These are phyloP conservation scores for Chironomus striatipennis DNA, from an alignment of 1,140 invertebrate genomes.

Conservation along the genomic window DNA sequence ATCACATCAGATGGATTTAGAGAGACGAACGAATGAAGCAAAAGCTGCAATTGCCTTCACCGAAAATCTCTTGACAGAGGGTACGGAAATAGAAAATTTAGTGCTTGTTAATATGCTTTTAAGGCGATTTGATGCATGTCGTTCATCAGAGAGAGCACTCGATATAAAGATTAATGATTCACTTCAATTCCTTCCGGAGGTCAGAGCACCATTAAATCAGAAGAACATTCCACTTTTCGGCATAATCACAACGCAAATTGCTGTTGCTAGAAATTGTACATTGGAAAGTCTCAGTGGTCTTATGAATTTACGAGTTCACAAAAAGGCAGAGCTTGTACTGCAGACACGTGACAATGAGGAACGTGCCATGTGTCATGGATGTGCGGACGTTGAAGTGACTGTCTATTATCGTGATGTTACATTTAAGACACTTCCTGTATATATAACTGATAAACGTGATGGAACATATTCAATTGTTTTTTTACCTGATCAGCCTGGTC, in stretches of 20 bases:
- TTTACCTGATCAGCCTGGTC: constrained; percentile 49
- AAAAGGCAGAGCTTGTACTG: constrained; percentile 41
- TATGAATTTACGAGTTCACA: constrained; percentile 38
- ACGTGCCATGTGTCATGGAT: constrained; percentile 45
- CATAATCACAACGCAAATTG: constrained; percentile 47
- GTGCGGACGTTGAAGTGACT: constrained; percentile 42
- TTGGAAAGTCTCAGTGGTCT: constrained; percentile 45
- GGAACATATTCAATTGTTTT: constrained; percentile 51
- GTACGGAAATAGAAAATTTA: constrained; percentile 57
- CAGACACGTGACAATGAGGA: constrained; percentile 47
- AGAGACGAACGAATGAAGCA: constrained; percentile 39
- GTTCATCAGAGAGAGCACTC: constrained; percentile 42
- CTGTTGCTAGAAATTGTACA: constrained; percentile 47
- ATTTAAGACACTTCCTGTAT: constrained; percentile 39
- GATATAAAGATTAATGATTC: constrained; percentile 43
- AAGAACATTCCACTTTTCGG: constrained; percentile 43
- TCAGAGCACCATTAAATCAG: constrained; percentile 38
- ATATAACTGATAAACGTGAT: constrained; percentile 49
- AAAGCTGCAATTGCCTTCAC: constrained; percentile 47
- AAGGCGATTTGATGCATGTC: constrained; percentile 51
- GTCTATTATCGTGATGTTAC: constrained; percentile 40
- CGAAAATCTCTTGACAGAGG: constrained; percentile 51
- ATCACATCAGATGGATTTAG: constrained; percentile 41
- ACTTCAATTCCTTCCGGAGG: constrained; percentile 43
- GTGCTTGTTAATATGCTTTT: constrained; percentile 53